Base-by-base conservation (phyloP, 2,113 vertebrate species). In the Apeltes quadracus region DNA sequence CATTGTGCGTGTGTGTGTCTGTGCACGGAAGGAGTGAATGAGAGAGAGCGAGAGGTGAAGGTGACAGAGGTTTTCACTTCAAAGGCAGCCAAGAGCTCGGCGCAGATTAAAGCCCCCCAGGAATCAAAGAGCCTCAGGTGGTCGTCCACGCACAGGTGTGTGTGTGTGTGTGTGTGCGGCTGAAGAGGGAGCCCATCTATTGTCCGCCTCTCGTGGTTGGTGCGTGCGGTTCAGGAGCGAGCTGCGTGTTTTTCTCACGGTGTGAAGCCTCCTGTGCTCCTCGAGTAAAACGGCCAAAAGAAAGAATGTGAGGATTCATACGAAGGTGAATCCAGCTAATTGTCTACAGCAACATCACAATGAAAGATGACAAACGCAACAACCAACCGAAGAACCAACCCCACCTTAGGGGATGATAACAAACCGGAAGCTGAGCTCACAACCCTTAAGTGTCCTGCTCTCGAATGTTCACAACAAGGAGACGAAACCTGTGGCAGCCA, bases 61-160 rank as follows among this genome's bases (percentile, higher is more conserved):
- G 87, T 78, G 83, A 81, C 78, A 34, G 75, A 76, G 83, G 89
- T 93, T 92, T 91, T 83, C 91, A 92, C 91, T 94, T 94, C 93
- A 94, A 94, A 94, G 85, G 85, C 74, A 53, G 78, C 65, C 79
- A 67, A 65, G 79, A 85, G 81, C 84, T 83, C 82, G 69, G 80
- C 72, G 16, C 82, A 94, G 93, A 94, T 94, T 94, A 94, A 94
- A 94, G 92, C 92, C 3, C 90, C 87, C 71, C 83, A 54, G 86
- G 91, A 90, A 92, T 94, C 91, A 94, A 94, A 94, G 90, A 71
- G 70, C 89, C 83, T 81, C 88, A 80, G 89, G 92, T 82, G 84
- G 88, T 38, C 36, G 64, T 79, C 86, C 87, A 85, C 88, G 81
- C 90, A 88, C 85, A 86, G 85, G 46, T 48, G n/a, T 39, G 38